A percentile compares a stretch with the other conserved stretches of the same genome.
Evolutionary conservation across 2,113 vertebrate species (phyloP).

Genomic region (Podocnemis expansa): DNA sequence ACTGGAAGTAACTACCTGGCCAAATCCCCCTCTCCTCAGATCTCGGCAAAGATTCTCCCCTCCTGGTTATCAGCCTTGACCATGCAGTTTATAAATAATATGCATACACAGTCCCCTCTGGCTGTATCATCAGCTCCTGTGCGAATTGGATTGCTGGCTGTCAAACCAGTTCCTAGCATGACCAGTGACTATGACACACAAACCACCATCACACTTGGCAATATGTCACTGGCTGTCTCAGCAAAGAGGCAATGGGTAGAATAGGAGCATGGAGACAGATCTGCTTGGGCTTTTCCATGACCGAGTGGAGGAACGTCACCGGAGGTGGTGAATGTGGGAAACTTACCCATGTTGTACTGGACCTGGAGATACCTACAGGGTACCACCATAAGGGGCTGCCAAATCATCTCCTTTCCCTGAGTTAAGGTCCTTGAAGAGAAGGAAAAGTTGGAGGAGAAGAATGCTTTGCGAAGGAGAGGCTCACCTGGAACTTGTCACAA

Average conservation of each 20-base stretch:
- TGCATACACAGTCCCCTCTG: neutral
- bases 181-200: neutral
- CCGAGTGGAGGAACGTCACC: neutral
- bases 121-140: neutral
- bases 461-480: neutral
- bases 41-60: neutral
- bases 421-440: neutral
- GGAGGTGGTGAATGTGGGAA: neutral
- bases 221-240: neutral
- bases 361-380: neutral
- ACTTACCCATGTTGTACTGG: rapidly evolving
- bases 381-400: neutral
- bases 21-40: neutral
- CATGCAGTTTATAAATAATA: neutral
- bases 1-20: neutral
- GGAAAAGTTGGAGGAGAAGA: neutral
- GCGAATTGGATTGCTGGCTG: neutral
- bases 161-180: neutral
- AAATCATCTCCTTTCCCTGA: neutral
- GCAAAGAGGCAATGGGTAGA: neutral
- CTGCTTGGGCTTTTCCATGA: neutral
- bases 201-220: neutral
- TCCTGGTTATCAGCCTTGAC: neutral
- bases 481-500: slow-evolving; percentile 64
- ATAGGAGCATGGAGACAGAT: neutral